Conservation (phyloP, 2,113 vertebrate species). For the Corvus moneduloides region DNA sequence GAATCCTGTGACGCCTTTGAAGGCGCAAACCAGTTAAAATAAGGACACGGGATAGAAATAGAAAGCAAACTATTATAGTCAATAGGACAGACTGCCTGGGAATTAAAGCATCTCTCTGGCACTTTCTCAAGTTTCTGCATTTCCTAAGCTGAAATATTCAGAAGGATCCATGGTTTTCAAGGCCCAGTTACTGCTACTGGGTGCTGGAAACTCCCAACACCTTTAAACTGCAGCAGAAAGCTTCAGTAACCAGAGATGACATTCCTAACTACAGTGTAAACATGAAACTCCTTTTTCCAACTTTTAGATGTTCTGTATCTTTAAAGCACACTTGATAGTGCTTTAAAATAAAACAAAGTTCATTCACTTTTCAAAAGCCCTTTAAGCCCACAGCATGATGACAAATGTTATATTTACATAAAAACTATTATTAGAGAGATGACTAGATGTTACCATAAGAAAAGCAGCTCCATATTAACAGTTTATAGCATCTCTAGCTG, state of each 20-base stretch:
- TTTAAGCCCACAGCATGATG: neutral
- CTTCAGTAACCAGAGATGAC: neutral
- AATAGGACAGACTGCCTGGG: slow-evolving; percentile 31
- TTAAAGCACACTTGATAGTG: neutral
- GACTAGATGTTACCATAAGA: neutral
- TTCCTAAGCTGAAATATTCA: neutral
- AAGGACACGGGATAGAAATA: neutral
- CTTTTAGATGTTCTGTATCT: neutral
- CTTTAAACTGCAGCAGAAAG: neutral
- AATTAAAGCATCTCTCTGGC: slow-evolving; percentile 19
- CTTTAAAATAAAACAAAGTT: neutral
- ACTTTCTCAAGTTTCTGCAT: neutral
- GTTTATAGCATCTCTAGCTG: neutral
- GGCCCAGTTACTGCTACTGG: neutral
- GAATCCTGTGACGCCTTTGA: slow-evolving; percentile 16
- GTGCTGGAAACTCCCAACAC: neutral
- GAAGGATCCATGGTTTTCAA: neutral
- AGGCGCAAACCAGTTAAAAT: slow-evolving; percentile 42
- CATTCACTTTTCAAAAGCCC: neutral
- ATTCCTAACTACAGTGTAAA: neutral
- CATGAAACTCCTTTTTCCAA: neutral
- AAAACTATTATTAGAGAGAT: slow-evolving; percentile 1
- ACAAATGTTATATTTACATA: neutral
- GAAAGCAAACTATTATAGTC: slow-evolving; percentile 30
- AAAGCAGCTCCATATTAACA: neutral